phyloP scores from a whole-genome alignment of 2,113 vertebrate species.

The Mirza zaza region DNA sequence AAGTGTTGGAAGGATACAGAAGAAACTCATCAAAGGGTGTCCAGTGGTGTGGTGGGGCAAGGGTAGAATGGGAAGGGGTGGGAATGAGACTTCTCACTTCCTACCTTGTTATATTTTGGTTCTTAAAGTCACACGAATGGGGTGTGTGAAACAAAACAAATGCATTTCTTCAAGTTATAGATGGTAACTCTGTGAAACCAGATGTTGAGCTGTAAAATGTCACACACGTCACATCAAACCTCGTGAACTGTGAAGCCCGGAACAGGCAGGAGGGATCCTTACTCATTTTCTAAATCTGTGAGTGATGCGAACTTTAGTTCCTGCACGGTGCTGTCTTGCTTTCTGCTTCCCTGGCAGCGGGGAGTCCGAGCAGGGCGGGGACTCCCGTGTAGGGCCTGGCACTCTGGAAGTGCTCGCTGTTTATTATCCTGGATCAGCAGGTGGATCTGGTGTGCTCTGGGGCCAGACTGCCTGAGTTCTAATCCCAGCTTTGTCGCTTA shows the following conservation, averaged over 20 bases:
- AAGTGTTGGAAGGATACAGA: background rate
- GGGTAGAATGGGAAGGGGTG: background rate
- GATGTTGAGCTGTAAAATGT: background rate
- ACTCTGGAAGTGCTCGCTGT: background rate
- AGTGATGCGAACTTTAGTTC: background rate
- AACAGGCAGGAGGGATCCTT: background rate
- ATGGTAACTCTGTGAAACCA: background rate
- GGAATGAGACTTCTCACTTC: background rate
- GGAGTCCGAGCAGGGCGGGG: background rate
- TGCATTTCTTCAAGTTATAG: background rate
- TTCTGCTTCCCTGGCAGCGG: background rate
- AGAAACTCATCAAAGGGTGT: background rate
- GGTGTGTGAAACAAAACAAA: background rate
- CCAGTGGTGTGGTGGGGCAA: background rate
- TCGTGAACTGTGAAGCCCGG: background rate
- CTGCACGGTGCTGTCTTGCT: no score
- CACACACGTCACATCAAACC: background rate
- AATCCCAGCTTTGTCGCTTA: background rate
- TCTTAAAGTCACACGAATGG: background rate
- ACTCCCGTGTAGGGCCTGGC: background rate
- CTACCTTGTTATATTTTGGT: background rate
- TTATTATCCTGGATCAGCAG: background rate
- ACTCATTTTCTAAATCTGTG: background rate
- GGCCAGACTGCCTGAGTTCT: background rate
- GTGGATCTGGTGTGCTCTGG: background rate